A percentile compares a stretch with the other conserved stretches of the same genome.
Conservation (phyloP, 2,888 invertebrate genomes). For the Onchidella celtica region DNA sequence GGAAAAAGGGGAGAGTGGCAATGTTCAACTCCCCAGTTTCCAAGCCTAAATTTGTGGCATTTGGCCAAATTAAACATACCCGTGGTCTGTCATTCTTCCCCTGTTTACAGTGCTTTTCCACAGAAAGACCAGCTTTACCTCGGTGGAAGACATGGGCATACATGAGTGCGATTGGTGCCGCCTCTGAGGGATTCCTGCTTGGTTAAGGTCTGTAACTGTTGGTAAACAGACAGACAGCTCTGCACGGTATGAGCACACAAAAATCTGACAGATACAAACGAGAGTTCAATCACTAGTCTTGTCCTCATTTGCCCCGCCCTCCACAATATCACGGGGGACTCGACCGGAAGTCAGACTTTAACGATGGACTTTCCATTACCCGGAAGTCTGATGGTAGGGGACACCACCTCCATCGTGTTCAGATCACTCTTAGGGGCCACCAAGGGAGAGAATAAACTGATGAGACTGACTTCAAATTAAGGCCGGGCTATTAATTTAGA, state of each 20-base stretch:
- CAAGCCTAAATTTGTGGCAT: too few species aligned
- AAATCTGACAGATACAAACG: constrained; percentile 42
- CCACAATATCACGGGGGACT: not conserved
- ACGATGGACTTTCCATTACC: constrained; percentile 13
- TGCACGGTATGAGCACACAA: not conserved
- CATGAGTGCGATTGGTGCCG: constrained; percentile 12
- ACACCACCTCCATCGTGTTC: not conserved
- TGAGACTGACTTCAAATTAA: not conserved
- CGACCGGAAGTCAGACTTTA: constrained; percentile 13
- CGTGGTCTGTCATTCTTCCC: not conserved
- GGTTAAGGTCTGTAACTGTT: constrained; percentile 37
- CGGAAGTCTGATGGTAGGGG: not conserved
- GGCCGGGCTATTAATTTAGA: constrained; percentile 1
- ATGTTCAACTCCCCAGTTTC: too few species aligned
- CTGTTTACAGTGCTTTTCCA: constrained; percentile 17
- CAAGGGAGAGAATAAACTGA: not conserved
- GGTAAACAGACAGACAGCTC: constrained; percentile 30
- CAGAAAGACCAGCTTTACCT: not conserved
- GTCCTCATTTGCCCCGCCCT: constrained; percentile 12
- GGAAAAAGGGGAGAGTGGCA: too few species aligned
- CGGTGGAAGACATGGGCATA: constrained; percentile 5
- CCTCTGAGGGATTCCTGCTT: constrained; percentile 23
- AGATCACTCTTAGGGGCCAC: not conserved
- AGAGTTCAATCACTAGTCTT: constrained; percentile 36
- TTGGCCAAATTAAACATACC: not conserved